Evolutionary conservation across 2,888 invertebrate genomes (phyloP).

Genomic region (Drosophila falleni): DNA sequence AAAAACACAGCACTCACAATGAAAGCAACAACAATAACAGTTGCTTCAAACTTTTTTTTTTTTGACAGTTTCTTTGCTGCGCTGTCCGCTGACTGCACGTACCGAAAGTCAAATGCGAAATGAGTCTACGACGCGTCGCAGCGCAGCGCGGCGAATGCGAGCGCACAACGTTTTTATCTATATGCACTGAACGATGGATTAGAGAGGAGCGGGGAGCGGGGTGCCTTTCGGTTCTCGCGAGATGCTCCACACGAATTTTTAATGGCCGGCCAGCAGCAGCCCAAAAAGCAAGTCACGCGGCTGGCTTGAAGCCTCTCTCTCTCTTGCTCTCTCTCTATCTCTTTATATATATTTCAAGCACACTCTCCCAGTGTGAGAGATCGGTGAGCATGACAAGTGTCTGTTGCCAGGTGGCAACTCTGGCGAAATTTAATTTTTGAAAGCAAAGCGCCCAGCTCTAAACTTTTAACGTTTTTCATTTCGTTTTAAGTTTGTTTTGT

Average conservation of each 20-base stretch:
- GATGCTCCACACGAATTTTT: constrained; percentile 54
- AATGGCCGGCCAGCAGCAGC: constrained; percentile 47
- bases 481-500: constrained; percentile 51
- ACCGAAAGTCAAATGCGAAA: constrained; percentile 79
- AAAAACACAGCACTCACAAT: constrained; percentile 37
- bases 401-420: constrained; percentile 65
- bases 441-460: constrained; percentile 48
- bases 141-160: constrained; percentile 47
- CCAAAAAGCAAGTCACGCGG: constrained; percentile 70
- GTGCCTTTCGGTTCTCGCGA: constrained; percentile 38
- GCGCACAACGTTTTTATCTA: constrained; percentile 52
- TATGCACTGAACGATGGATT: constrained; percentile 36
- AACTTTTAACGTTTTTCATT: constrained; percentile 50
- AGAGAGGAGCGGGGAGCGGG: constrained; percentile 5
- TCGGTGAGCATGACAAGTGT: constrained; percentile 66
- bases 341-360: no score
- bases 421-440: constrained; percentile 58
- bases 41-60: constrained; percentile 36
- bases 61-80: constrained; percentile 41
- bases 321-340: constrained; percentile 7
- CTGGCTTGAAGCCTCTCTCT: constrained; percentile 42
- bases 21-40: constrained; percentile 39
- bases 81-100: constrained; percentile 64
- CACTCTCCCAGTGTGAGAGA: constrained; percentile 22
- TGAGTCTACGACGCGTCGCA: constrained; percentile 52